Evolutionary conservation across 2,888 invertebrate species (phyloP).

Genomic region (Rhogogaster chlorosoma): DNA sequence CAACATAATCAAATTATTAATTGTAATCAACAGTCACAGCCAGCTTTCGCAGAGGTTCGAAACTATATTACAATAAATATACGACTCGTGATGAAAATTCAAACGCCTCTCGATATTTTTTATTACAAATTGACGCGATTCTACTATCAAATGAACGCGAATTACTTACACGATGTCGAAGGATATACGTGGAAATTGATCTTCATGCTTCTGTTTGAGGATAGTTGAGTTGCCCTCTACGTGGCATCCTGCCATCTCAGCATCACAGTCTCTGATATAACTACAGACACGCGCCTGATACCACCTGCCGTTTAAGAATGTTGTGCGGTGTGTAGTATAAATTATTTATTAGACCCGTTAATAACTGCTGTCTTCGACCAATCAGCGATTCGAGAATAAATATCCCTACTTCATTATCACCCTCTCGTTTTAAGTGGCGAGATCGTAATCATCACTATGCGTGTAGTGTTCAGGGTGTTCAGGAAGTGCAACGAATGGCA

Average conservation of each 20-base stretch:
- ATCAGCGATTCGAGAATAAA: slow-evolving; percentile 39
- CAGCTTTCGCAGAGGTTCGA: not conserved
- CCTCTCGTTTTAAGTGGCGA: slow-evolving; percentile 12
- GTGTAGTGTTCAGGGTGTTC: not conserved
- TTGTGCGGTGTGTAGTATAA: slow-evolving; percentile 35
- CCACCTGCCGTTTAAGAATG: slow-evolving; percentile 48
- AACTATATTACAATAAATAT: not conserved
- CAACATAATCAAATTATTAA: slow-evolving; percentile 32
- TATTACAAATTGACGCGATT: not conserved
- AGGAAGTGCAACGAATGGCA: not conserved
- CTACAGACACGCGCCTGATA: slow-evolving; percentile 46
- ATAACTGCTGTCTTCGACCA: slow-evolving; percentile 47
- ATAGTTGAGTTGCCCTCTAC: slow-evolving; percentile 19
- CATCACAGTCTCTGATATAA: not conserved
- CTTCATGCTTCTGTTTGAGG: not conserved
- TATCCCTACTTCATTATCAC: slow-evolving; percentile 31
- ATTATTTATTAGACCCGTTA: slow-evolving; percentile 48
- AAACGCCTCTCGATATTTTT: not conserved
- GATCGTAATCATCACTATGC: slow-evolving; percentile 19
- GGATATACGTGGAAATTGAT: not conserved
- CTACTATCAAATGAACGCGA: not conserved
- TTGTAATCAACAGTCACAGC: not conserved
- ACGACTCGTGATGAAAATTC: not conserved
- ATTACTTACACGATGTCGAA: not conserved
- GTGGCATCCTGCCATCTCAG: not conserved